phyloP scores from a whole-genome alignment of 2,113 vertebrate genomes.

The Paramisgurnus dabryanus region DNA sequence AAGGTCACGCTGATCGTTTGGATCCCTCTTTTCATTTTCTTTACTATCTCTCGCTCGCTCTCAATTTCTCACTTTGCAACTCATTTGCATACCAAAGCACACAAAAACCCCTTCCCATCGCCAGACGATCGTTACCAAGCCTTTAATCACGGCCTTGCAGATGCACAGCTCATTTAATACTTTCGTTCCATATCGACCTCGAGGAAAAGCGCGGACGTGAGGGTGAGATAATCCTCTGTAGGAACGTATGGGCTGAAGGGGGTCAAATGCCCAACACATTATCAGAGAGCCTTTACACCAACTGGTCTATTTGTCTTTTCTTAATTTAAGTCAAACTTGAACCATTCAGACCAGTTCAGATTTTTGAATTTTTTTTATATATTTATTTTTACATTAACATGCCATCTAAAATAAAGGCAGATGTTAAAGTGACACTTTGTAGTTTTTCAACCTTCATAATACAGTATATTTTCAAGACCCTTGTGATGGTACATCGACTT shows the following conservation, averaged over 20 bases:
- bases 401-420: too few species aligned
- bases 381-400: too few species aligned
- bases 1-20: conserved; percentile 57
- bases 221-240: conserved; percentile 32
- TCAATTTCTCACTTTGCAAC: conserved; percentile 25
- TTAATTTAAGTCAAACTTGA: neutral
- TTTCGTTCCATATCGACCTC: conserved; percentile 25
- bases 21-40: conserved; percentile 21
- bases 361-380: too few species aligned
- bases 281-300: conserved; percentile 4
- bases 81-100: conserved; percentile 42
- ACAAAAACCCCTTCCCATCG: conserved; percentile 19
- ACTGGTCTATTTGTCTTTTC: neutral
- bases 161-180: conserved; percentile 26
- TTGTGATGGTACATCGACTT: too few species aligned
- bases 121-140: conserved; percentile 41
- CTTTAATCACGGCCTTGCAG: conserved; percentile 51
- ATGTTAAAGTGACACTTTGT: too few species aligned
- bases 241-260: neutral
- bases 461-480: too few species aligned
- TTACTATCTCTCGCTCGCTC: conserved; percentile 9
- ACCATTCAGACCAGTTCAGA: too few species aligned
- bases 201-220: conserved; percentile 6
- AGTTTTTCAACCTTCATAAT: too few species aligned
- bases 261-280: conserved; percentile 11